phyloP scores from a whole-genome alignment of 2,888 invertebrate genomes.

The Pristionchus maxplancki region DNA sequence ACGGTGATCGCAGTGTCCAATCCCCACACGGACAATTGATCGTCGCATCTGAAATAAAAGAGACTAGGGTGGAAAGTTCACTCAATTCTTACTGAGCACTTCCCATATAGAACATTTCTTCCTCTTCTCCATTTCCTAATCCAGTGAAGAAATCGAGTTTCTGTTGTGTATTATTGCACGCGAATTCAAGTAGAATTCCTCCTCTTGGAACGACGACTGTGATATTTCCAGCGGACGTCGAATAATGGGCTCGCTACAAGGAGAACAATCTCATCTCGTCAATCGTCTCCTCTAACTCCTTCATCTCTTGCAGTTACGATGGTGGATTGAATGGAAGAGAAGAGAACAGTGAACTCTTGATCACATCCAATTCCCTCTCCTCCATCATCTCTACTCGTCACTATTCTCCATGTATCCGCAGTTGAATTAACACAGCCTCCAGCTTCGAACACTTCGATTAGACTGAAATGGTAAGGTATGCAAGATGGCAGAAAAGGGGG shows the following conservation, averaged over 20 bases:
- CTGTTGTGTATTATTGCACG: not conserved
- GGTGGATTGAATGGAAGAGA: not conserved
- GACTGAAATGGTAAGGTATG: not conserved
- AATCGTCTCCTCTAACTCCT: not conserved
- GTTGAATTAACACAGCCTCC: conserved; percentile 19
- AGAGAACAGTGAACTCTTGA: not conserved
- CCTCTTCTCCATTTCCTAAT: not conserved
- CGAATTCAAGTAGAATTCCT: not conserved
- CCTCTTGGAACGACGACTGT: not conserved
- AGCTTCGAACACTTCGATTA: not conserved
- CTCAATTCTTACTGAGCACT: not conserved
- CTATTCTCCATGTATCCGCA: not conserved
- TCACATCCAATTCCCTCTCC: not conserved
- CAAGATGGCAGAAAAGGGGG: not conserved
- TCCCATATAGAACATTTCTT: conserved; percentile 18
- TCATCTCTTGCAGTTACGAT: not conserved
- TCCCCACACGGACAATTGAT: not conserved
- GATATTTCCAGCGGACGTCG: not conserved
- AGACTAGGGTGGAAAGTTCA: no score
- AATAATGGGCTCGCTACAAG: not conserved
- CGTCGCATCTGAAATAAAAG: not conserved
- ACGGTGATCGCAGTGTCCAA: not conserved
- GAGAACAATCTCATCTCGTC: not conserved
- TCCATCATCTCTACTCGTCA: not conserved
- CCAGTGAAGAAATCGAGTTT: not conserved